Evolutionary conservation across 2,888 invertebrate genomes (phyloP), one percentile per base, ranked within the genome.

Genomic region (Xanthorhoe spadicearia): DNA sequence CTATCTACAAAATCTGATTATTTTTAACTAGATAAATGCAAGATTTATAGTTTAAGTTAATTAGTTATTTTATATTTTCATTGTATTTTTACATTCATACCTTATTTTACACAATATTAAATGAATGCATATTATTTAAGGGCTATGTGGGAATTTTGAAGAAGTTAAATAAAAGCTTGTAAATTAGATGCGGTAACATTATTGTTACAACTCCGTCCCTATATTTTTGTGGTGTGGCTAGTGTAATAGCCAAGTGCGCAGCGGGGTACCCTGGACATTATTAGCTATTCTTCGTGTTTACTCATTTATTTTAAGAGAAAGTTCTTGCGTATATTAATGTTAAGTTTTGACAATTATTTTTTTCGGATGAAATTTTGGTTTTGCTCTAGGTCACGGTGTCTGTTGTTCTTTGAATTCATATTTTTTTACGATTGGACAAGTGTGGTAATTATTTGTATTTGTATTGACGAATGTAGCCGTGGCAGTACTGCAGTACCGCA

Each of bases 401-500:
- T 23, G 23, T 4, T 23, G 23, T 23, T 23, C 23, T 3, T 23
- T 4, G 23, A 4, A 23, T 32, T 28, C 15, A 52, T 46, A 18
- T 58, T 19, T 46, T 64, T 64, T 35, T 58, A 46, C 19, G 18
- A 23, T 23, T 23, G 2, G 2, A 23, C 23, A 56, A 28, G 52
- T 50, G 23, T 50, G 43, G 17, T 58, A 53, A 48, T 61, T 58
- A 54, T 57, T 43, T 23, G 54, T 48, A 56, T 55, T 64, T 61
- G 71, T 62, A 64, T 84, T 50, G 57, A 53, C 85, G 86, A 85
- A 84, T 80, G 81, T 83, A 84, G 85, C 83, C 60, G 86, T 83
- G 83, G 86, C 83, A 80, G 80, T 81, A 80, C 83, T 86, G 85
- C 88, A 89, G 80, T 81, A 80, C 83, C 87, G 85, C 88, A 89